Evolutionary conservation across 2,797 vertebrate genomes (phyloP).

Genomic region (Coluber constrictor): DNA sequence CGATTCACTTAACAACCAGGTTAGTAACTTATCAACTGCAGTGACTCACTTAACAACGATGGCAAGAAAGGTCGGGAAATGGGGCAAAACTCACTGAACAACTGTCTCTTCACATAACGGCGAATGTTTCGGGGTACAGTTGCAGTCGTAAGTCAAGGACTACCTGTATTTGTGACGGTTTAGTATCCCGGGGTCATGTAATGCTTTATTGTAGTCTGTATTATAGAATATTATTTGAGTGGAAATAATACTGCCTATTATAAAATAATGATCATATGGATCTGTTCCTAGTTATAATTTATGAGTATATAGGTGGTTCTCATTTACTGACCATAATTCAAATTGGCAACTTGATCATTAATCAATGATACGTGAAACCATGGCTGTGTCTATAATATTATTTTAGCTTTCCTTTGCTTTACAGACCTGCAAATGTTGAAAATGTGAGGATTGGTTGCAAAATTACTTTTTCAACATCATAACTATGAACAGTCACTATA

Average conservation of each 20-base stretch:
- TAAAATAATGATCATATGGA: not conserved
- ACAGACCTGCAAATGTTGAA: not conserved
- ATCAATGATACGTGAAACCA: not conserved
- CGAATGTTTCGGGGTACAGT: too few relatives aligned
- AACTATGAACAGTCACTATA: not conserved
- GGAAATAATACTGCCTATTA: not conserved
- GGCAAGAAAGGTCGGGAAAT: too few relatives aligned
- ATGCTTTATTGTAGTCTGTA: not conserved
- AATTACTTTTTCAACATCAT: not conserved
- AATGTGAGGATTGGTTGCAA: not conserved
- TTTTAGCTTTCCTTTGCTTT: not conserved
- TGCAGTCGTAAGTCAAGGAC: too few relatives aligned
- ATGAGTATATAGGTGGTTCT: not conserved
- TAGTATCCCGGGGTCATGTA: too few relatives aligned
- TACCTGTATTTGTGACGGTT: too few relatives aligned
- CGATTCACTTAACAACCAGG: too few relatives aligned
- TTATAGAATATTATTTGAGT: not conserved
- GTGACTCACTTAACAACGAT: too few relatives aligned
- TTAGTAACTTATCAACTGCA: too few relatives aligned
- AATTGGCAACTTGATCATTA: not conserved
- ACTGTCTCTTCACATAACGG: too few relatives aligned
- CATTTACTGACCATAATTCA: not conserved
- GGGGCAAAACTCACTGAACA: too few relatives aligned
- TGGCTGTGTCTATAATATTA: not conserved
- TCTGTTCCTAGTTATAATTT: not conserved